Base-by-base conservation (phyloP, 2,797 vertebrate genomes). In the Threskiornis aethiopicus region DNA sequence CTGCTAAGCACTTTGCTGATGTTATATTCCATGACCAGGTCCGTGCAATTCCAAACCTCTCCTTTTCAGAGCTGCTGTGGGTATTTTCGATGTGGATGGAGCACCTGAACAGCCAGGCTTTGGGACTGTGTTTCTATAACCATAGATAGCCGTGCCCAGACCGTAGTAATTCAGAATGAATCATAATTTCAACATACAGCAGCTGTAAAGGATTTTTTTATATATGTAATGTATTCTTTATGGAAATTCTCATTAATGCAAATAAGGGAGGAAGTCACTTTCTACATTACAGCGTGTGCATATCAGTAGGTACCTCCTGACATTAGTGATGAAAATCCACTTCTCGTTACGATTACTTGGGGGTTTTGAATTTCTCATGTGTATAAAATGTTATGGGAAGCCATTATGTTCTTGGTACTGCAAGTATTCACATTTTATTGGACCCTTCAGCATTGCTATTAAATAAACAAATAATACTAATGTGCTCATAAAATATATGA, bases 401-500 rank as follows among this genome's bases (percentile, higher is more conserved):
- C 72, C 93, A 94, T 97, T 97, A 96, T 88, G 73, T 76, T 96
- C 76, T 84, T 70, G 89, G 79, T 96, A 91, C 79, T 91, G 95
- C 76, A 76, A 90, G 83, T 91, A 90, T 94, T 96, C 95, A 91
- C 87, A 44, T 97, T 97, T 97, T 97, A 97, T 97, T 96, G 90
- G 94, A 82, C 95, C 87, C 89, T 94, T 97, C 96, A 97, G 84
- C 85, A 70, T 84, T 89, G 83, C 89, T 95, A 90, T 97, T 97
- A 96, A 96, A 93, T 97, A 96, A 97, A 97, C 96, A 97, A 97
- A 96, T 95, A 97, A 92, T 97, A 96, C 91, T 97, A 97, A 95
- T 86, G 87, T 52, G 47, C 81, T 93, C 79, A 64, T 96, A 97
- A 96, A 97, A 92, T 93, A 93, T 2, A 78, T 67, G 58, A 96